These are phyloP conservation scores for Leucozona laternaria DNA, from an alignment of 2,888 invertebrate genomes.

Conservation along the genomic window DNA sequence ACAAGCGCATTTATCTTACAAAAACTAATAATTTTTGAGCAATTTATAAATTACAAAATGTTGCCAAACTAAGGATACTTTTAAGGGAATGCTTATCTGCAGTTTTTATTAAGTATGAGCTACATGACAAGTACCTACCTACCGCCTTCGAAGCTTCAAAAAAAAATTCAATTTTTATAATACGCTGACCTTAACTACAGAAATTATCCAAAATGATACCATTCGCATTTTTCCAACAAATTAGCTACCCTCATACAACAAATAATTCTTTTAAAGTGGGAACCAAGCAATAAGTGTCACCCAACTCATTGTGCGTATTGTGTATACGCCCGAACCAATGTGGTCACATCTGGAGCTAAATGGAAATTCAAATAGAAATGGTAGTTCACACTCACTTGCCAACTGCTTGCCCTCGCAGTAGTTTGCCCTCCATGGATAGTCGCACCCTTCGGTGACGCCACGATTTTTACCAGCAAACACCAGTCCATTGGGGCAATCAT, in stretches of 20 bases:
- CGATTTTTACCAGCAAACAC: slow-evolving; percentile 95
- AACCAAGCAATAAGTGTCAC: neutral
- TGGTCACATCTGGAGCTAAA: slow-evolving; percentile 65
- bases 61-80: no score
- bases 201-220: no score
- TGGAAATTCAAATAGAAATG: slow-evolving; percentile 43
- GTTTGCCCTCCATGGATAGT: slow-evolving; percentile 95
- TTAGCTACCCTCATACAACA: neutral
- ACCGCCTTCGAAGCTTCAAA: no score
- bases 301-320: slow-evolving; percentile 30
- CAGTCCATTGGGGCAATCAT: slow-evolving; percentile 95
- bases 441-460: slow-evolving; percentile 94
- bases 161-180: no score
- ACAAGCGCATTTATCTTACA: no score
- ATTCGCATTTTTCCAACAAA: no score
- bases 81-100: no score
- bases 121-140: no score
- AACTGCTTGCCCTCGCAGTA: slow-evolving; percentile 93
- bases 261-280: neutral
- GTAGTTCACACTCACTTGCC: slow-evolving; percentile 85
- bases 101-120: no score
- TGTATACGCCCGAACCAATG: neutral
- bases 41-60: no score
- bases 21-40: no score
- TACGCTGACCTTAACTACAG: no score